Base-by-base conservation (phyloP, 37 sponge, comb jelly and placozoan species). In the Hormiphora californensis region DNA sequence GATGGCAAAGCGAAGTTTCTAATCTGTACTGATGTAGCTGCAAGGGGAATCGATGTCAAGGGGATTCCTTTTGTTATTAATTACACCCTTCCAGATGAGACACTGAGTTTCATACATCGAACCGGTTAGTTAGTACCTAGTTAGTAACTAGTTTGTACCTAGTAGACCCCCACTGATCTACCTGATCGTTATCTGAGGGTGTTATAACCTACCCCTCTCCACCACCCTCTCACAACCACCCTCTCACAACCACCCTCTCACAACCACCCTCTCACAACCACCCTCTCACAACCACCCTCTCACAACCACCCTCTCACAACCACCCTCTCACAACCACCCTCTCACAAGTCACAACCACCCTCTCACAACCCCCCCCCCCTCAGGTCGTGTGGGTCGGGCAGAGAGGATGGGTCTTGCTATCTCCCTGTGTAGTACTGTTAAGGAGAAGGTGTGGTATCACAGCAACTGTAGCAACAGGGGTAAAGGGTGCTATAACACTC, bases 381-480 rank as follows among this genome's bases (percentile, higher is more conserved):
- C 37, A 65, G 67, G 67, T 65, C 67, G 67, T 7, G 67, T 65
- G 5, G 67, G 67, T 34, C 3, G 67, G 37, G 85, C 85, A 49
- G 69, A 41, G 0, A 63, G 97, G 38, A 96, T 96, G 97, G 97
- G 97, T 0, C 91, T 96, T 11, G 97, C 97, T 37, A 92, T 96
- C 28, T 96, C 97, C 0, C 86, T 96, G 1, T 91, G 92, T 37
- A 81, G 94, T 0, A 91, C 85, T 2, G 86, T 90, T 38, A 90
- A 90, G 36, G 97, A 96, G 69, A 96, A 96, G 94, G 93, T 96
- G 28, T 96, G 97, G 97, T 96, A 96, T 54, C 97, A 96, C 88
- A 89, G 67, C 35, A 85, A 65, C 54, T 96, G 97, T 85, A 91
- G 91, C 28, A 94, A 89, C 55, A 57, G 91, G 40, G 97, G 97